Percentiles rank a stretch among this genome's conserved stretches.
These are phyloP conservation scores for Subanguina moxae DNA, from an alignment of 1,140 invertebrate genomes.

Conservation along the genomic window DNA sequence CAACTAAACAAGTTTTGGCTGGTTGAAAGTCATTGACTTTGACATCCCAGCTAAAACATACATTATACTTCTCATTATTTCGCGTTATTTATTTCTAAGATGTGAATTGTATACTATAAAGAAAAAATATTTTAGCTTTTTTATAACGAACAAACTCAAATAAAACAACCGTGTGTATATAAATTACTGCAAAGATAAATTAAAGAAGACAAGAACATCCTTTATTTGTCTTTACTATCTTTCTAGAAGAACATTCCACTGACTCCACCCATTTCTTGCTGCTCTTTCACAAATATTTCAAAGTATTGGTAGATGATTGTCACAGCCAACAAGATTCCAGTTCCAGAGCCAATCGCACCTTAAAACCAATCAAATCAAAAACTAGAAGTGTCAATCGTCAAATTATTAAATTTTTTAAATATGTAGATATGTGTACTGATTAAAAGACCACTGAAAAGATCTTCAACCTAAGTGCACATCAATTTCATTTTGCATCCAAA, in stretches of 20 bases:
- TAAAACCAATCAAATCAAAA: too few relatives aligned
- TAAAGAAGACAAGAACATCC: background rate
- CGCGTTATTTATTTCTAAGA: too few relatives aligned
- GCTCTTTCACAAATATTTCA: conserved; percentile 99
- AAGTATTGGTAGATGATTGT: conserved; percentile 99
- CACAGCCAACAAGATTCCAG: conserved; percentile 94
- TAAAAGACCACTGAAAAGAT: background rate
- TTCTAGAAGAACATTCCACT: conserved; percentile 61
- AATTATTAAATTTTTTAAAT: background rate
- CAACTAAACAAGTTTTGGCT: too few relatives aligned
- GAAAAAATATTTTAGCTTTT: too few relatives aligned
- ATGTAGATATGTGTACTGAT: conserved; percentile 2
- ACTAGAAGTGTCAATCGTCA: background rate
- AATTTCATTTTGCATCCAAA: background rate
- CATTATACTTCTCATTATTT: too few relatives aligned
- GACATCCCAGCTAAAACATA: too few relatives aligned
- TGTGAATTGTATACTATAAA: too few relatives aligned
- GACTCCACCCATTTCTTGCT: conserved; percentile 99
- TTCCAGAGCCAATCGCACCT: conserved; percentile 61
- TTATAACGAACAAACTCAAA: too few relatives aligned
- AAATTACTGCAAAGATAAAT: background rate
- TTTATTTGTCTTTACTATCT: background rate
- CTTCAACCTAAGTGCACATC: conserved; percentile 5
- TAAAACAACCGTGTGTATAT: too few relatives aligned
- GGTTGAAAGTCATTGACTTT: too few relatives aligned